Evolutionary conservation across 1,140 invertebrate genomes (phyloP).

Genomic region (Hestina assimilis): DNA sequence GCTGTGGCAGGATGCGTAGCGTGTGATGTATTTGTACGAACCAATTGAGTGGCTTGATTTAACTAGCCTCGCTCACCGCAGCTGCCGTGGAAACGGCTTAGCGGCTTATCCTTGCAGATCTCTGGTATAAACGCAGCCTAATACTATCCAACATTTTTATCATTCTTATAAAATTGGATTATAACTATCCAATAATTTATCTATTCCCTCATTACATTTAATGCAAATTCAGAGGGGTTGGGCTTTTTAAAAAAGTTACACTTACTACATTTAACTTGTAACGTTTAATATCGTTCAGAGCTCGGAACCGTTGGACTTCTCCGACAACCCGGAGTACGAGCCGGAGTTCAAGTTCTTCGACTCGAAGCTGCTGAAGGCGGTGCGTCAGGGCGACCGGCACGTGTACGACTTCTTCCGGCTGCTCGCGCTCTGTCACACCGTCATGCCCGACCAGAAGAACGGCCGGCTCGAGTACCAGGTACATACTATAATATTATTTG

Average conservation of each 20-base stretch:
- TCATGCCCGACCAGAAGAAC: slow-evolving; percentile 96
- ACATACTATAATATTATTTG: not conserved
- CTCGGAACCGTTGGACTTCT: slow-evolving; percentile 92
- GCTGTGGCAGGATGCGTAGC: too few species aligned
- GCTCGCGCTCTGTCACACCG: slow-evolving; percentile 96
- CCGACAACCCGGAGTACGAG: slow-evolving; percentile 95
- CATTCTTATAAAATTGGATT: too few species aligned
- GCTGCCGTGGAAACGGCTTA: not conserved
- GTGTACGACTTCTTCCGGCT: slow-evolving; percentile 93
- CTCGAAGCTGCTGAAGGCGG: slow-evolving; percentile 89
- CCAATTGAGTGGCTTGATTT: too few species aligned
- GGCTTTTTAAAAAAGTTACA: too few species aligned
- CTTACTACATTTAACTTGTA: not conserved
- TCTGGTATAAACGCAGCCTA: too few species aligned
- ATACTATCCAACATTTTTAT: too few species aligned
- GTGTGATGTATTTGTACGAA: too few species aligned
- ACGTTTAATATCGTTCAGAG: slow-evolving; percentile 72
- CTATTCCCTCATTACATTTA: too few species aligned
- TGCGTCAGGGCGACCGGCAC: slow-evolving; percentile 84
- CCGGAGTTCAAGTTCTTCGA: slow-evolving; percentile 97
- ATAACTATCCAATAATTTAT: too few species aligned
- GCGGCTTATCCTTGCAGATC: too few species aligned
- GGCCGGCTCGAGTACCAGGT: slow-evolving; percentile 85
- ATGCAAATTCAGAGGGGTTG: too few species aligned
- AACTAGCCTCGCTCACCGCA: too few species aligned